Percentiles rank a stretch among this genome's conserved stretches.
phyloP scores from a whole-genome alignment of 1,140 invertebrate genomes.

The Pantala flavescens region DNA sequence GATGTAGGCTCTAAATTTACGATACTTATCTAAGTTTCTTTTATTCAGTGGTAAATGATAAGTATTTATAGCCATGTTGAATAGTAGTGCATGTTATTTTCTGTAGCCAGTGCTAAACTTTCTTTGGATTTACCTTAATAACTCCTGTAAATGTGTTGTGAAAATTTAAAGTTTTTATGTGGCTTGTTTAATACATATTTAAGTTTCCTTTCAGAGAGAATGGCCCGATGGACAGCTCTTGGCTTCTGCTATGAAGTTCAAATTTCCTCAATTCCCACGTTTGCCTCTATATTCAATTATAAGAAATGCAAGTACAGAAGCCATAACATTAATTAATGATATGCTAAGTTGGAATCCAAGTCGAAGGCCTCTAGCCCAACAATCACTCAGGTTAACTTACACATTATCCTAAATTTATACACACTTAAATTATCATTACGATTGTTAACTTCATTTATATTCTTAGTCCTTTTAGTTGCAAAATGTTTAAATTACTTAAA shows the following conservation, averaged over 20 bases:
- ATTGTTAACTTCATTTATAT: background rate
- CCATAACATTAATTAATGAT: slow-evolving; percentile 73
- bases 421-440: background rate
- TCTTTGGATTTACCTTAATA: too few relatives aligned
- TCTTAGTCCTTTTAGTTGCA: too few relatives aligned
- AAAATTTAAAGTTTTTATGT: too few relatives aligned
- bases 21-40: too few relatives aligned
- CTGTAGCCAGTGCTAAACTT: too few relatives aligned
- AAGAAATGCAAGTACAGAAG: slow-evolving; percentile 72
- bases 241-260: slow-evolving; percentile 90
- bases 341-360: slow-evolving; percentile 88
- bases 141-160: too few relatives aligned
- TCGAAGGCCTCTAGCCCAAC: slow-evolving; percentile 81
- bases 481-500: too few relatives aligned
- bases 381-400: slow-evolving; percentile 62
- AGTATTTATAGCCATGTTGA: too few relatives aligned
- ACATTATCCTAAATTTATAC: background rate
- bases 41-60: too few relatives aligned
- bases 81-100: too few relatives aligned
- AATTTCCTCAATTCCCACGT: slow-evolving; percentile 78
- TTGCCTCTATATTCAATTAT: slow-evolving; percentile 73
- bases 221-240: slow-evolving; percentile 94
- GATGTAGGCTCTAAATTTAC: too few relatives aligned
- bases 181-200: too few relatives aligned
- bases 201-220: slow-evolving; percentile 53